Base-by-base conservation (phyloP, 2,888 invertebrate genomes). In the Miltochrista miniata region DNA sequence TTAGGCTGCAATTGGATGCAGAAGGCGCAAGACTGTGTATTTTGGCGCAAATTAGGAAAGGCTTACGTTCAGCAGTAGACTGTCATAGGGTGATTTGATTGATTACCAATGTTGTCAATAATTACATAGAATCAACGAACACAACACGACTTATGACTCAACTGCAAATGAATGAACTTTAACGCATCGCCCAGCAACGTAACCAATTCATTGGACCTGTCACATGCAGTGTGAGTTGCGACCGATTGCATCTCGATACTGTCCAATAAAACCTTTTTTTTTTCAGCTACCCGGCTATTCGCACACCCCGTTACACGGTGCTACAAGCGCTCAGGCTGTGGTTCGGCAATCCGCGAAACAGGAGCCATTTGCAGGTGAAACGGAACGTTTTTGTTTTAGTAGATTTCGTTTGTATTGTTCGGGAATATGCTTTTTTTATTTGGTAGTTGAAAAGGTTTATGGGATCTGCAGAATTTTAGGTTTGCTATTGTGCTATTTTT, bases 331-430 rank as follows among this genome's bases (percentile, higher is more conserved):
- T 95, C 15, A 85, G 93, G 41, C 81, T 95, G 64, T 95, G 95
- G 95, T 92, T 94, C 64, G 92, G 93, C 35, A 94, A 94, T 76
- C 94, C 94, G 0, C 84, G 93, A 51, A 94, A 94, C 71, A 88
- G 94, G 63, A 89, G 92, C 73, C 93, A 94, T 79, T 87, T 93
- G 64, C 92, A 92, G 86, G 92, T 90, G 58, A 70, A 73, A 48
- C 42, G 7, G 31, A 8, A 13, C 18, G 41, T 11, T 48, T 48
- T 46, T 47, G 9, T 48, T 45, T 31, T 48, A 47, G 45, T 54
- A 29, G 24, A 36, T 31, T 38, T 31, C 7, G 36, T 49, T 44
- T 31, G 12, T 39, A 40, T 47, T 29, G 47, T 35, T 13, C 12
- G 33, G 0, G 38, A 11, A 33, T 45, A 12, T 15, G 12, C 13